phyloP scores from a whole-genome alignment of 2,888 invertebrate genomes.

The Sturmia bella region DNA sequence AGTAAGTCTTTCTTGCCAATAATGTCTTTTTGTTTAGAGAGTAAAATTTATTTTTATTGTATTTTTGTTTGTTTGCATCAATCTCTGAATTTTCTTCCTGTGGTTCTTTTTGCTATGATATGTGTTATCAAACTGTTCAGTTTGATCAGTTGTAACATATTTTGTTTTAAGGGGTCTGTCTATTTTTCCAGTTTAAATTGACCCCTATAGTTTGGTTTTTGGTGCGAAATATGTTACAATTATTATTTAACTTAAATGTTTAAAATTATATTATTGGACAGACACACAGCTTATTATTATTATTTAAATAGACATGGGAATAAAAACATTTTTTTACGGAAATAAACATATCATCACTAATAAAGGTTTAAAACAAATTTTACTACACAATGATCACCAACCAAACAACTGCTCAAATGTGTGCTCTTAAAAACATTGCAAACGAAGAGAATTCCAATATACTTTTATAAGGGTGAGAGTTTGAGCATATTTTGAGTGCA shows the following conservation, averaged over 20 bases:
- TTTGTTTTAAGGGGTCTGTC: conserved; percentile 29
- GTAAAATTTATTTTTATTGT: background rate
- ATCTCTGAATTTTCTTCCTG: conserved; percentile 19
- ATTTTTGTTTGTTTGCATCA: background rate
- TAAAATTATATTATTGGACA: conserved; percentile 35
- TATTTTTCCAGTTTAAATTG: conserved; percentile 57
- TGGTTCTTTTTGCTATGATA: conserved; percentile 47
- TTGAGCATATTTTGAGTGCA: no score
- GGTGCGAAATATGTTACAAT: conserved; percentile 39
- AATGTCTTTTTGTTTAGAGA: conserved; percentile 34
- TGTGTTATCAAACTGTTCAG: conserved; percentile 47
- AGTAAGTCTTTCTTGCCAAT: background rate
- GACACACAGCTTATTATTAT: background rate
- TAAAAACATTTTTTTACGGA: conserved; percentile 6
- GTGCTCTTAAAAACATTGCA: no score
- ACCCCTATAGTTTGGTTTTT: conserved; percentile 59
- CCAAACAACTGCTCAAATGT: no score
- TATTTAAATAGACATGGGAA: conserved; percentile 45
- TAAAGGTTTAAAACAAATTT: conserved; percentile 4
- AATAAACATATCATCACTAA: conserved; percentile 1
- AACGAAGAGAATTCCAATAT: no score
- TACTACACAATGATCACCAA: background rate
- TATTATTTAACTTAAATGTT: conserved; percentile 32
- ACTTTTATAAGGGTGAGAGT: no score
- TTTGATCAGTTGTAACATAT: conserved; percentile 7